Conservation (phyloP, 2,113 vertebrate genomes). For the Silurus glanis region DNA sequence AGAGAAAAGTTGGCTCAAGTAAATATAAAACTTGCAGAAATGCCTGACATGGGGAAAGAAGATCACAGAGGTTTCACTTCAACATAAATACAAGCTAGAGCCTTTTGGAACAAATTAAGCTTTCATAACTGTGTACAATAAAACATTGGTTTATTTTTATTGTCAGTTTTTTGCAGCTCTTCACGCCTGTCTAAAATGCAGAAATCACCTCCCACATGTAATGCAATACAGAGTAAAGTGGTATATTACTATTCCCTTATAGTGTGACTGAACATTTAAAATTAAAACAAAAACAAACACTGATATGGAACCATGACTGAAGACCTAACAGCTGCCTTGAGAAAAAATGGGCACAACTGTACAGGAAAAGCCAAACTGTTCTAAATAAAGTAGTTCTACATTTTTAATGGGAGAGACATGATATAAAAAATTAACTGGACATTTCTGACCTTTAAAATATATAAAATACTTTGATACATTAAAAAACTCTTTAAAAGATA, state of each 20-base stretch:
- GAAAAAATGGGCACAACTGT: constrained; percentile 20
- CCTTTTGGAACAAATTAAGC: neutral
- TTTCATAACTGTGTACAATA: neutral
- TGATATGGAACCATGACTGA: constrained; percentile 35
- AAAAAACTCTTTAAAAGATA: no score
- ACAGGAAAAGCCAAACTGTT: constrained; percentile 15
- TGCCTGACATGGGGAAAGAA: neutral
- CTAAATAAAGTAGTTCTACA: neutral
- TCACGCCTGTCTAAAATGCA: constrained; percentile 12
- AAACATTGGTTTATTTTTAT: neutral
- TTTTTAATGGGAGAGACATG: neutral
- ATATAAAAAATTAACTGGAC: neutral
- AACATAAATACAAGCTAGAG: neutral
- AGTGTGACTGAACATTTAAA: constrained; percentile 33
- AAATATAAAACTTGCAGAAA: neutral
- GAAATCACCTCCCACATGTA: neutral
- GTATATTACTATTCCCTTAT: constrained; percentile 29
- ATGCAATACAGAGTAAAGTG: constrained; percentile 21
- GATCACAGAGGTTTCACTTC: neutral
- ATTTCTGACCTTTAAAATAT: no score
- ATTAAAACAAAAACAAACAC: constrained; percentile 41
- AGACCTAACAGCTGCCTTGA: constrained; percentile 24
- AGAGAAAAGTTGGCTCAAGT: neutral
- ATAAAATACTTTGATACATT: no score
- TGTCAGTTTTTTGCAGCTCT: neutral